A percentile compares a stretch with the other conserved stretches of the same genome.
These are phyloP conservation scores for Euphonia xanthogaster DNA, from an alignment of 2,797 vertebrate genomes.

Conservation along the genomic window DNA sequence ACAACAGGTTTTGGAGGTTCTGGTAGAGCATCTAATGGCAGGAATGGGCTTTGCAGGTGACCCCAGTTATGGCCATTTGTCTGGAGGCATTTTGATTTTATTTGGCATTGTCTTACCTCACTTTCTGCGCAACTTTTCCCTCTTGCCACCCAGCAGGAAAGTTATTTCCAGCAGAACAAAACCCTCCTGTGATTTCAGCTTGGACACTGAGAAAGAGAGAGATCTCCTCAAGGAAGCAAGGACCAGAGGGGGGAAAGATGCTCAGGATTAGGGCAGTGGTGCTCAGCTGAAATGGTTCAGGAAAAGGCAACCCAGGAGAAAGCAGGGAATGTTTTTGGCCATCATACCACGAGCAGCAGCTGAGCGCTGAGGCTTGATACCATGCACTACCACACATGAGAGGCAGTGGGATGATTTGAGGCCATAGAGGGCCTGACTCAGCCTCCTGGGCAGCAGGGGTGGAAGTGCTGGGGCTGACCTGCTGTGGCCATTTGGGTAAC, in stretches of 20 bases:
- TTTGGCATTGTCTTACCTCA: neutral
- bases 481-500: neutral
- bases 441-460: neutral
- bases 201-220: neutral
- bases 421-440: neutral
- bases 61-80: rapidly evolving
- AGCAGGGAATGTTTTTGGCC: neutral
- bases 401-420: neutral
- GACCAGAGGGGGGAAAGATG: neutral
- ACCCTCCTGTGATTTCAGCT: neutral
- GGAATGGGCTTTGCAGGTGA: neutral
- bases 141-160: neutral
- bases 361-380: neutral
- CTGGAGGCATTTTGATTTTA: neutral
- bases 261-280: neutral
- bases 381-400: rapidly evolving
- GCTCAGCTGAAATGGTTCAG: neutral
- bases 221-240: neutral
- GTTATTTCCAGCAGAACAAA: neutral
- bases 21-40: neutral
- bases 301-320: neutral
- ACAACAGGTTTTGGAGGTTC: neutral
- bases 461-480: neutral
- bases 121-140: neutral
- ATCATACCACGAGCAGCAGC: rapidly evolving